These are phyloP conservation scores for Lithophane ornitopus DNA, from an alignment of 2,888 invertebrate species.

Conservation along the genomic window DNA sequence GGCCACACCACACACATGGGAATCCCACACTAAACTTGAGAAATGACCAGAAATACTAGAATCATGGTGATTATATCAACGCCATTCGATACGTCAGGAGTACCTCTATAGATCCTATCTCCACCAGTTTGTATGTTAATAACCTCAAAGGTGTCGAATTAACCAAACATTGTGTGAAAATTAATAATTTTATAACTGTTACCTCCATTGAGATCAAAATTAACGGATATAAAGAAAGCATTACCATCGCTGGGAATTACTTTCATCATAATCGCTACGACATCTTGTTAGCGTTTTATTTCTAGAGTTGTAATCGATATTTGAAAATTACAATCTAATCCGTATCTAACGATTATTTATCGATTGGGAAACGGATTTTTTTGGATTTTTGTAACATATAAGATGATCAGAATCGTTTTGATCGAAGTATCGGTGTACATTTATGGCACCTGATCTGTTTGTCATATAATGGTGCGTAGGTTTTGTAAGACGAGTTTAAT, in stretches of 20 bases:
- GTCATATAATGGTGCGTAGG: conserved; percentile 36
- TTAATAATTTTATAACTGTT: conserved; percentile 51
- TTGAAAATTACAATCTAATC: conserved; percentile 44
- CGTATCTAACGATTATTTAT: conserved; percentile 32
- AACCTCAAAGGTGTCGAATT: conserved; percentile 68
- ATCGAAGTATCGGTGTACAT: conserved; percentile 37
- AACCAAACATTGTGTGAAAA: conserved; percentile 61
- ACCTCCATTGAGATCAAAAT: conserved; percentile 37
- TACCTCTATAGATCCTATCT: conserved; percentile 64
- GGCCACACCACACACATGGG: conserved; percentile 5
- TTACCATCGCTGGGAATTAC: conserved; percentile 34
- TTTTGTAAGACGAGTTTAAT: conserved; percentile 1
- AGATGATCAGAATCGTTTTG: conserved; percentile 15
- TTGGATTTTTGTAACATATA: background rate
- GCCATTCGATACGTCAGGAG: conserved; percentile 67
- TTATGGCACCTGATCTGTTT: conserved; percentile 12
- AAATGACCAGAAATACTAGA: conserved; percentile 32
- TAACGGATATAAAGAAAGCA: conserved; percentile 28
- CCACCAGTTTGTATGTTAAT: conserved; percentile 61
- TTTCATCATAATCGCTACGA: conserved; percentile 33
- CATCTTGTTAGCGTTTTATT: conserved; percentile 33
- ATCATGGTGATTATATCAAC: conserved; percentile 59
- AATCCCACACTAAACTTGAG: conserved; percentile 43
- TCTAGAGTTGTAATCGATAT: conserved; percentile 59
- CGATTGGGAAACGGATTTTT: conserved; percentile 45